Evolutionary conservation across 2,113 vertebrate genomes (phyloP).

Genomic region (Eulemur macaco): DNA sequence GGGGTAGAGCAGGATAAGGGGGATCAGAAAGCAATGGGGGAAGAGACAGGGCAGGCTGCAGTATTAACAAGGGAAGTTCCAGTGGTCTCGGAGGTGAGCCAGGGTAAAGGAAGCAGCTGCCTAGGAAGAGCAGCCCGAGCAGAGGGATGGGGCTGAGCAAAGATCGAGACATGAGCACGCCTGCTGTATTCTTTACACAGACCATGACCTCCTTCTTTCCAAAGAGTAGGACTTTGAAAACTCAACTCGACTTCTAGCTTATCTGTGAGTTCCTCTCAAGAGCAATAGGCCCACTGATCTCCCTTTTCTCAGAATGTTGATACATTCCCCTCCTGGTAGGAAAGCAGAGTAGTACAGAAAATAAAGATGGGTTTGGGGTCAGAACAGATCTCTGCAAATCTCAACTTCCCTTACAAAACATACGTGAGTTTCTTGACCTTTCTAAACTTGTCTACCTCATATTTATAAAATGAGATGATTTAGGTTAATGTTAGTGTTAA

Average conservation of each 20-base stretch:
- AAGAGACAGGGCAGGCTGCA: too few species aligned
- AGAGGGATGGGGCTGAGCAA: background rate
- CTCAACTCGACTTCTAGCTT: background rate
- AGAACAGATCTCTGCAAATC: background rate
- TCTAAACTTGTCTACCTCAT: background rate
- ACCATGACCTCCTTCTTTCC: background rate
- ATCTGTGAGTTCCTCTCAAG: background rate
- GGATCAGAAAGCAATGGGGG: fast-evolving
- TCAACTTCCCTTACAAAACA: background rate
- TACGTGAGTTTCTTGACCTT: background rate
- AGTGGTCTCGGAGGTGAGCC: fast-evolving
- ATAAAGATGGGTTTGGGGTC: background rate
- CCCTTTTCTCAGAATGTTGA: background rate
- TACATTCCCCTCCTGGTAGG: too few species aligned
- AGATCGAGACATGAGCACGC: background rate
- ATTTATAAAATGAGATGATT: background rate
- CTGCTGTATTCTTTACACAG: background rate
- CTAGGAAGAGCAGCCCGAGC: background rate
- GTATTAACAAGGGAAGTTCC: background rate
- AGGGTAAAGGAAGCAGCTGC: too few species aligned
- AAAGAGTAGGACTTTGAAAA: background rate
- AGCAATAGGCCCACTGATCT: background rate
- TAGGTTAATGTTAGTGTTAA: background rate
- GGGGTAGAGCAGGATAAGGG: background rate
- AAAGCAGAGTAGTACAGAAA: background rate